Evolutionary conservation across 2,113 vertebrate species (phyloP).

Genomic region (Potamarius usumacintae): DNA sequence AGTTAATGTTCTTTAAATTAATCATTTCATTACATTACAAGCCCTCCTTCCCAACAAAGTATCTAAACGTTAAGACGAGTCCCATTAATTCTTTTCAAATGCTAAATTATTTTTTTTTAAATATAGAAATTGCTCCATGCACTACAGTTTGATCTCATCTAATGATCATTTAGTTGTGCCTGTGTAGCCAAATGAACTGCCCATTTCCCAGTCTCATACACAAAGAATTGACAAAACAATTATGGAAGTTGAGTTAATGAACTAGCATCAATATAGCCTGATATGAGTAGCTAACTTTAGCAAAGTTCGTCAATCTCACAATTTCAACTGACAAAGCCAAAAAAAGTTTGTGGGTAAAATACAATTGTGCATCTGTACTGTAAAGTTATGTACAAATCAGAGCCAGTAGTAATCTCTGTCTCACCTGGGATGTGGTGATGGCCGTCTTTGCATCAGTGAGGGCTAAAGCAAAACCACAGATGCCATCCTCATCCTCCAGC

Average conservation of each 20-base stretch:
- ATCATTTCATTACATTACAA: background rate
- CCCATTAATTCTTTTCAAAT: background rate
- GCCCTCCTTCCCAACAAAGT: background rate
- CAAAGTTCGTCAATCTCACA: background rate
- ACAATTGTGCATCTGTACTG: background rate
- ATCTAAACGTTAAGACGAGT: background rate
- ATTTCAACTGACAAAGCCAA: background rate
- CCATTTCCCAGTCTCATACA: background rate
- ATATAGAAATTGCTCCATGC: background rate
- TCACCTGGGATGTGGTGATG: conserved; percentile 85
- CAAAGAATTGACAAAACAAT: background rate
- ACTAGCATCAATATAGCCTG: background rate
- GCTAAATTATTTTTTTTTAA: background rate
- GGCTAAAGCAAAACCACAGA: conserved; percentile 91
- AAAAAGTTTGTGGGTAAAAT: background rate
- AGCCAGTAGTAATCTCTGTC: conserved; percentile 65
- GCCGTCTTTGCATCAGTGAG: conserved; percentile 85
- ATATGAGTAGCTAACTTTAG: no score
- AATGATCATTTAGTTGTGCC: background rate
- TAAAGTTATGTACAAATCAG: background rate
- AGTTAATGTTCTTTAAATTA: background rate
- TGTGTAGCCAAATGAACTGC: background rate
- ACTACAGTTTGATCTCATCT: background rate
- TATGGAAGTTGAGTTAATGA: background rate
- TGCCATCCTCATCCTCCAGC: conserved; percentile 87